Evolutionary conservation across 2,113 vertebrate species (phyloP).

Genomic region (Callopanchax toddi): DNA sequence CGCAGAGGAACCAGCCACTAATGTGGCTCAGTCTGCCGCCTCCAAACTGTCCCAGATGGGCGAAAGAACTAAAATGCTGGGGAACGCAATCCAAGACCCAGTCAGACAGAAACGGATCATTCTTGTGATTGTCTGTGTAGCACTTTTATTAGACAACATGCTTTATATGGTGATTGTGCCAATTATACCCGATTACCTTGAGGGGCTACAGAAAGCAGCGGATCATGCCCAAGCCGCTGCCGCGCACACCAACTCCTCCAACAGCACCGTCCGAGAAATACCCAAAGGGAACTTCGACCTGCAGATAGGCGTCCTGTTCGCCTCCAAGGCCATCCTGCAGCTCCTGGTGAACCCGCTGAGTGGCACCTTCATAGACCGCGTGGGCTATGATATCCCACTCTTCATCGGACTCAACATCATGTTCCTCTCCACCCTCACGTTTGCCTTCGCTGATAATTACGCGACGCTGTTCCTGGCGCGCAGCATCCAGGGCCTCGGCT

Average conservation of each 20-base stretch:
- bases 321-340: constrained; percentile 96
- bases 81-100: constrained; percentile 85
- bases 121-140: constrained; percentile 90
- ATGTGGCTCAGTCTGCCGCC: constrained; percentile 83
- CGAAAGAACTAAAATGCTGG: constrained; percentile 86
- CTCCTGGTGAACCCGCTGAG: constrained; percentile 93
- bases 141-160: constrained; percentile 97
- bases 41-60: constrained; percentile 88
- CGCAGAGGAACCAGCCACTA: constrained; percentile 48
- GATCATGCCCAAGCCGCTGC: constrained; percentile 35
- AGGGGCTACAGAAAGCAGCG: constrained; percentile 72
- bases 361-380: constrained; percentile 94
- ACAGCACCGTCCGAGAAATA: constrained; percentile 57
- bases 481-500: constrained; percentile 94
- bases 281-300: constrained; percentile 87
- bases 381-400: constrained; percentile 93
- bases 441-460: constrained; percentile 94
- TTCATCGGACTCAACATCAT: constrained; percentile 92
- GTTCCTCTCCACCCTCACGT: constrained; percentile 91
- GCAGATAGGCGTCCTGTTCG: constrained; percentile 95
- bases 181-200: constrained; percentile 93
- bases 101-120: constrained; percentile 87
- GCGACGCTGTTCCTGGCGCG: constrained; percentile 90
- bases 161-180: constrained; percentile 99
- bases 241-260: constrained; percentile 64